These are phyloP conservation scores for Anarsia innoxiella DNA, from an alignment of 2,888 invertebrate species.

Conservation along the genomic window DNA sequence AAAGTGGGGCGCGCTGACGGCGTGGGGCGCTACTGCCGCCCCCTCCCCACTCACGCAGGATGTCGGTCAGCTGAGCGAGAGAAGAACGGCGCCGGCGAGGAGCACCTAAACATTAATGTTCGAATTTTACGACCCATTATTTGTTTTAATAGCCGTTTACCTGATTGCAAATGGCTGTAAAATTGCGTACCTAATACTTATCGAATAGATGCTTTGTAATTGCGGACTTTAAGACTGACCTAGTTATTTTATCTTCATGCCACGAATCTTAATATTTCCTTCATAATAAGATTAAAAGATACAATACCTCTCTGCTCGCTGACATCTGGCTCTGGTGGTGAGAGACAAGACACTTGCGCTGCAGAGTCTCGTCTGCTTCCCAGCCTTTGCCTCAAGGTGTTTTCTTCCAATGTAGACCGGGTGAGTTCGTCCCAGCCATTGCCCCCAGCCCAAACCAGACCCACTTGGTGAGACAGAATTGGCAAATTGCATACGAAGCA, in stretches of 20 bases:
- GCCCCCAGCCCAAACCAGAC: constrained; percentile 94
- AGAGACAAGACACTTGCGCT: constrained; percentile 90
- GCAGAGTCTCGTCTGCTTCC: constrained; percentile 92
- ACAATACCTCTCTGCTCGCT: constrained; percentile 66
- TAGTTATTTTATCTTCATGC: too few relatives aligned
- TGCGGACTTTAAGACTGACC: too few relatives aligned
- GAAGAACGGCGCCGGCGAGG: constrained; percentile 88
- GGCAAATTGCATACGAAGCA: constrained; percentile 98
- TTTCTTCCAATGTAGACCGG: constrained; percentile 88
- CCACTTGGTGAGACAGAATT: constrained; percentile 95
- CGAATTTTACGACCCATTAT: constrained; percentile 5
- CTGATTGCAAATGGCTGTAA: not conserved
- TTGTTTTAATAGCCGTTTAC: constrained; percentile 1
- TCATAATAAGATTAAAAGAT: too few relatives aligned
- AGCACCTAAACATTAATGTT: constrained; percentile 49
- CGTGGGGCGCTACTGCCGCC: constrained; percentile 71
- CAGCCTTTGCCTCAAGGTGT: constrained; percentile 87
- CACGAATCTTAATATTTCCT: too few relatives aligned
- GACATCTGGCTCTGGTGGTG: constrained; percentile 88
- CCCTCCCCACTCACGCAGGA: constrained; percentile 90
- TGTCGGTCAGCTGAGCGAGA: constrained; percentile 91
- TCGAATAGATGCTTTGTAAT: too few relatives aligned
- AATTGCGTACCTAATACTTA: not conserved
- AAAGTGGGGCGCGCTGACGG: constrained; percentile 80
- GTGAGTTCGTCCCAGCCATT: constrained; percentile 96